These are phyloP conservation scores for Malthinus flaveolus DNA, from an alignment of 2,888 invertebrate genomes.

Conservation along the genomic window DNA sequence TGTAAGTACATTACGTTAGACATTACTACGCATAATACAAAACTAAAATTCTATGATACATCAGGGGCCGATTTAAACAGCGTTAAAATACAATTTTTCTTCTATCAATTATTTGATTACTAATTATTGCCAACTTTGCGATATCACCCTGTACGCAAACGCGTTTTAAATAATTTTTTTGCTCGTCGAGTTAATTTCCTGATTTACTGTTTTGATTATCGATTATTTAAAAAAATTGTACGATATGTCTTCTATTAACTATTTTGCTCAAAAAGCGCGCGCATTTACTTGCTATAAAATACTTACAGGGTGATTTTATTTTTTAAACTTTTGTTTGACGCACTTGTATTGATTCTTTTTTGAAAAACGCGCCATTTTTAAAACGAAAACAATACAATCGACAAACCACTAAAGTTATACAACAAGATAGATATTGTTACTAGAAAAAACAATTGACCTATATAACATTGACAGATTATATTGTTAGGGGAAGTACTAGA, in stretches of 20 bases:
- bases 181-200: constrained; percentile 5
- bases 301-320: constrained; percentile 19
- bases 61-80: constrained; percentile 34
- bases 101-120: constrained; percentile 33
- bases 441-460: constrained; percentile 29
- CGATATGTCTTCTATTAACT: constrained; percentile 17
- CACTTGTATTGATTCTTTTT: not conserved
- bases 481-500: not conserved
- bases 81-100: constrained; percentile 33
- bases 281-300: not conserved
- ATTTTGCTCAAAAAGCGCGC: not conserved
- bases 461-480: constrained; percentile 28
- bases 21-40: constrained; percentile 40
- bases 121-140: constrained; percentile 45
- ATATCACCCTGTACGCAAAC: constrained; percentile 35
- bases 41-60: constrained; percentile 44
- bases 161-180: constrained; percentile 11
- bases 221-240: constrained; percentile 2
- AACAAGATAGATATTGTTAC: not conserved
- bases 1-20: constrained; percentile 22
- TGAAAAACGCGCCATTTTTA: not conserved
- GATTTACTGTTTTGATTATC: constrained; percentile 16
- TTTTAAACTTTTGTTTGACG: constrained; percentile 1
- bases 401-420: too few species aligned
- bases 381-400: not conserved